A percentile compares a stretch with the other conserved stretches of the same genome.
These are phyloP conservation scores for Idaea straminata DNA, from an alignment of 2,888 invertebrate genomes.

Conservation along the genomic window DNA sequence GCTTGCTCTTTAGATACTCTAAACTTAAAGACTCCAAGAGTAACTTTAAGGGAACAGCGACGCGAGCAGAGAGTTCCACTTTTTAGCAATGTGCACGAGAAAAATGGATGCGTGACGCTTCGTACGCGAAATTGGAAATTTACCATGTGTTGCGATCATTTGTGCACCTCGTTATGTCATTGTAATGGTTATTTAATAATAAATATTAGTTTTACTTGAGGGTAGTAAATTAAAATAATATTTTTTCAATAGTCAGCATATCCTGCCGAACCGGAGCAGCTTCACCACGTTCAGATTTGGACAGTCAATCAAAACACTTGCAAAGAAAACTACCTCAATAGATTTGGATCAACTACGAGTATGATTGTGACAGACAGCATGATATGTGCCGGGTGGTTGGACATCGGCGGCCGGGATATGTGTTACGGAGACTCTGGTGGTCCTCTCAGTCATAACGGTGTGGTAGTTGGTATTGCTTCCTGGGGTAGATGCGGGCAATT, in stretches of 20 bases:
- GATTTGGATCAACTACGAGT: background rate
- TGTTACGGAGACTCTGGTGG: background rate
- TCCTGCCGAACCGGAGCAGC: background rate
- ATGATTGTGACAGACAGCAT: background rate
- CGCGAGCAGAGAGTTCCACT: too few species aligned
- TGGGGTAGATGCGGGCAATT: background rate
- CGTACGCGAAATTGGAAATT: too few species aligned
- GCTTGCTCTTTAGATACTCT: too few species aligned
- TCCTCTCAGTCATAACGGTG: background rate
- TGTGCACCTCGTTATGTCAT: too few species aligned
- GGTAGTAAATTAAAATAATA: background rate
- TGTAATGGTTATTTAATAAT: background rate
- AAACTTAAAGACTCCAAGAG: too few species aligned
- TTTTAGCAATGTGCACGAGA: too few species aligned
- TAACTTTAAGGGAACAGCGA: too few species aligned
- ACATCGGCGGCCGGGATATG: background rate
- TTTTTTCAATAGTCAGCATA: background rate
- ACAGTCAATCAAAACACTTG: background rate
- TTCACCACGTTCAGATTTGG: background rate
- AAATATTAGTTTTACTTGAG: background rate
- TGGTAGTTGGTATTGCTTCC: background rate
- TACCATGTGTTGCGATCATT: too few species aligned
- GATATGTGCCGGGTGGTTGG: background rate
- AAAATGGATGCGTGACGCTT: too few species aligned
- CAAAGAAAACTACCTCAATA: background rate